Conservation (phyloP, 2,113 vertebrate genomes). For the Guaruba guarouba region DNA sequence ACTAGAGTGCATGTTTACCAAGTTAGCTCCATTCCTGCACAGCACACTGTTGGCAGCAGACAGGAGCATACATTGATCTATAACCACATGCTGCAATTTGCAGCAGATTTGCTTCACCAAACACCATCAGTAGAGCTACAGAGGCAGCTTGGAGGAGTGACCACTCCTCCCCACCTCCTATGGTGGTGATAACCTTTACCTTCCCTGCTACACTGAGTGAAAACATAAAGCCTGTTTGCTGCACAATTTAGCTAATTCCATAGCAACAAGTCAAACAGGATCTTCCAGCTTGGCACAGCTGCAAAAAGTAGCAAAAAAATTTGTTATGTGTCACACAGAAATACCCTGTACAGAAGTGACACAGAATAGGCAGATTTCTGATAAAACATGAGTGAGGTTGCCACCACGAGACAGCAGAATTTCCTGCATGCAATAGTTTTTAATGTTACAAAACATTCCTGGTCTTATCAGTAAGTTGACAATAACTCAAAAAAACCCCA, state of each 20-base stretch:
- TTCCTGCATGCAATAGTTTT: not conserved
- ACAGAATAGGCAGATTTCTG: not conserved
- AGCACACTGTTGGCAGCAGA: slow-evolving; percentile 54
- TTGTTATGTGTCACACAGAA: not conserved
- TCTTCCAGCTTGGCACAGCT: not conserved
- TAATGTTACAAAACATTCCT: not conserved
- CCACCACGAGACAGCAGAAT: not conserved
- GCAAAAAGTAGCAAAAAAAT: not conserved
- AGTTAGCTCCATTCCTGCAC: slow-evolving; percentile 33
- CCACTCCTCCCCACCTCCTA: not conserved
- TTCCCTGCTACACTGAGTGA: not conserved
- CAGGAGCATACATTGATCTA: slow-evolving; percentile 57
- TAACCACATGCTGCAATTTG: slow-evolving; percentile 53
- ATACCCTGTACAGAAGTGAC: not conserved
- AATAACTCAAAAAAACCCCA: not conserved
- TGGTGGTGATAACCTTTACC: slow-evolving; percentile 15
- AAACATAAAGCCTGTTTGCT: not conserved
- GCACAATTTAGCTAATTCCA: not conserved
- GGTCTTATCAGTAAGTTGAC: not conserved
- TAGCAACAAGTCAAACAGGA: not conserved
- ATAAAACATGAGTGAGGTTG: not conserved
- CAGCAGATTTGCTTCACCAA: slow-evolving; percentile 54
- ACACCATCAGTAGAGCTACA: slow-evolving; percentile 19
- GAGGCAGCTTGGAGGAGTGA: not conserved
- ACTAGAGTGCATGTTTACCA: slow-evolving; percentile 43